Evolutionary conservation across 2,113 vertebrate species (phyloP), one percentile per base, ranked within the genome.

Genomic region (Lophotis ruficrista): DNA sequence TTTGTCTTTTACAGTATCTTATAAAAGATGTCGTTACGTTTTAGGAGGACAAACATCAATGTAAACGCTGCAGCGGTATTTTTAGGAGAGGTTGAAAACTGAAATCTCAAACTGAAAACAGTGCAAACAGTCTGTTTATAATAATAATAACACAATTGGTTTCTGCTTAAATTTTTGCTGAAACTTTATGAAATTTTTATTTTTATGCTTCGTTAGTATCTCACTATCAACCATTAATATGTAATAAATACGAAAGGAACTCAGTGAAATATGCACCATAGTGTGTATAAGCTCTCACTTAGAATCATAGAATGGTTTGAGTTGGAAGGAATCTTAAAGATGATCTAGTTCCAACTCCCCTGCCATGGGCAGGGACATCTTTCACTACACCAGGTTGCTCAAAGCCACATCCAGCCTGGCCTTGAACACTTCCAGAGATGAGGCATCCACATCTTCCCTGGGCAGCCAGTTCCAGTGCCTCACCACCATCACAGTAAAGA

Each of bases 231-330:
- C n/a, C 83, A 43, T 53, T 41, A 54, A 11, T 33, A 35, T 5
- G 7, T 58, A 66, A 62, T 58, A 70, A 58, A 51, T n/a, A 21
- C 0, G 1, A 24, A 87, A 77, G 47, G 19, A 87, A 58, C 23
- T 66, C 0, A 0, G 14, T 50, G n/a, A 62, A 73, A 68, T 1
- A 38, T 72, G 45, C 17, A 41, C 24, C n/a, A 2, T n/a, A 51
- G 27, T 50, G 4, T 22, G 5, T 58, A 10, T 71, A 47, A 54
- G 9, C 1, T 71, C 37, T 50, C 17, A 12, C 18, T 83, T 43
- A 43, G 41, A 43, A 43, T 43, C 41, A 43, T 43, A 43, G 41
- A 43, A 43, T 43, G 14, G 14, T 43, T 43, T 43, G 41, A 43
- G 41, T 43, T 43, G 41, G 41, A 43, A 43, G 41, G 14, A 43